phyloP scores from a whole-genome alignment of 2,113 vertebrate genomes.

The Edolisoma coerulescens region DNA sequence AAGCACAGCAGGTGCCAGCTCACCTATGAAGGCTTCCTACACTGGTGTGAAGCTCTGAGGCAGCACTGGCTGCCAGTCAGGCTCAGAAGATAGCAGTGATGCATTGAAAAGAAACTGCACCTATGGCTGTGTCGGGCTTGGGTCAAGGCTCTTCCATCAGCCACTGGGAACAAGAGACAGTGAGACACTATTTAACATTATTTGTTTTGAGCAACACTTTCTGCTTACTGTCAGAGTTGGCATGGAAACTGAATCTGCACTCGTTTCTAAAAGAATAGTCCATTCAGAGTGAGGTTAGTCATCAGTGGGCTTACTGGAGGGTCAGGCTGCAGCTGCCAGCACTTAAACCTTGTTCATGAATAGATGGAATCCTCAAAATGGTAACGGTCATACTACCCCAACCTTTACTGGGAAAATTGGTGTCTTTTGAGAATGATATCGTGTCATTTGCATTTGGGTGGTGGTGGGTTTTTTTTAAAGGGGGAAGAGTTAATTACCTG shows the following conservation, averaged over 20 bases:
- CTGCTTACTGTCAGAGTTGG: constrained; percentile 39
- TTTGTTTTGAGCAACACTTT: constrained; percentile 28
- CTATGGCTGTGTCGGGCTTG: background rate
- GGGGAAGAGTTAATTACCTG: background rate
- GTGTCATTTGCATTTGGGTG: background rate
- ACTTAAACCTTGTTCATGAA: background rate
- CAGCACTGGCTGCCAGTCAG: background rate
- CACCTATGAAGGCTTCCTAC: background rate
- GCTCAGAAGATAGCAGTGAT: background rate
- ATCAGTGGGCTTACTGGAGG: background rate
- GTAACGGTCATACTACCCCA: background rate
- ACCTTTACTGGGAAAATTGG: background rate
- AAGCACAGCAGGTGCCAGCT: background rate
- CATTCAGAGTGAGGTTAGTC: constrained; percentile 33
- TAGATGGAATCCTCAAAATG: background rate
- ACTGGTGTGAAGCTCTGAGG: background rate
- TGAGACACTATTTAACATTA: background rate
- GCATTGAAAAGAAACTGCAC: background rate
- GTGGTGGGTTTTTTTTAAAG: background rate
- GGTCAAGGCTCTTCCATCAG: background rate
- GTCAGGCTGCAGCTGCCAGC: constrained; percentile 6
- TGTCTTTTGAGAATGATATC: background rate
- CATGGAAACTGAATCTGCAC: constrained; percentile 56
- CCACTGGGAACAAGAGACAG: background rate
- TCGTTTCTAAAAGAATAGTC: background rate